Percentiles rank a stretch among this genome's conserved stretches.
Conservation (phyloP, 2,888 invertebrate genomes). For the Dromius quadrimaculatus region DNA sequence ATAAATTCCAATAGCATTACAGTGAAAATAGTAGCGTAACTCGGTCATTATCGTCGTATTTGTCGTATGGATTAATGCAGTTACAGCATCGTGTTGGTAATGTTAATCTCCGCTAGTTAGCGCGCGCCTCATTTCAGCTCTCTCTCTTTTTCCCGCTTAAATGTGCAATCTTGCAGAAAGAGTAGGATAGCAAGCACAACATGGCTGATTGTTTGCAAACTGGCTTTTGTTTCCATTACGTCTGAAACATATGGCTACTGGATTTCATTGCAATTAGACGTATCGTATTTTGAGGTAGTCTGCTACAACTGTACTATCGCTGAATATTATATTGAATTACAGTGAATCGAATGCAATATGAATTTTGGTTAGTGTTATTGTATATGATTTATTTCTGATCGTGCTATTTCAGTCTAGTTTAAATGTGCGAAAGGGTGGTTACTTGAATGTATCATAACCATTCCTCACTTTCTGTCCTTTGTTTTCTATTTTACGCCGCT, state of each 20-base stretch:
- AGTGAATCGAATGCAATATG: slow-evolving; percentile 33
- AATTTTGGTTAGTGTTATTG: slow-evolving; percentile 48
- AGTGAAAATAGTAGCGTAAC: slow-evolving; percentile 42
- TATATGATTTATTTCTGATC: slow-evolving; percentile 36
- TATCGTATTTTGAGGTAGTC: slow-evolving; percentile 39
- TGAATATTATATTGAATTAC: slow-evolving; percentile 39
- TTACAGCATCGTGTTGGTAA: slow-evolving; percentile 45
- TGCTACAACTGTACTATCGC: slow-evolving; percentile 1
- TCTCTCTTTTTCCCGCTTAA: neutral
- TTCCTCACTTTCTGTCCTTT: slow-evolving; percentile 10
- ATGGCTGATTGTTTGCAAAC: slow-evolving; percentile 42
- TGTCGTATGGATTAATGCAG: slow-evolving; percentile 50
- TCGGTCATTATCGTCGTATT: slow-evolving; percentile 48
- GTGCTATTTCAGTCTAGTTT: slow-evolving; percentile 34
- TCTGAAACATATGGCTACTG: slow-evolving; percentile 47
- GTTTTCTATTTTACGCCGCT: slow-evolving; percentile 1
- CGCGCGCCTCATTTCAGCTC: slow-evolving; percentile 27
- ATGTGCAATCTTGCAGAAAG: neutral
- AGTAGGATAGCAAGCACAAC: slow-evolving; percentile 7
- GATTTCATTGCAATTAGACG: slow-evolving; percentile 47
- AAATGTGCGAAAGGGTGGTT: slow-evolving; percentile 19
- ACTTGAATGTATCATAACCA: slow-evolving; percentile 25
- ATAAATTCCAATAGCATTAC: slow-evolving; percentile 40
- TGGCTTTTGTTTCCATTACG: slow-evolving; percentile 48
- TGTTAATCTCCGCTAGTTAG: slow-evolving; percentile 51